phyloP scores from a whole-genome alignment of 1,140 invertebrate genomes.

The Caerostris darwini region DNA sequence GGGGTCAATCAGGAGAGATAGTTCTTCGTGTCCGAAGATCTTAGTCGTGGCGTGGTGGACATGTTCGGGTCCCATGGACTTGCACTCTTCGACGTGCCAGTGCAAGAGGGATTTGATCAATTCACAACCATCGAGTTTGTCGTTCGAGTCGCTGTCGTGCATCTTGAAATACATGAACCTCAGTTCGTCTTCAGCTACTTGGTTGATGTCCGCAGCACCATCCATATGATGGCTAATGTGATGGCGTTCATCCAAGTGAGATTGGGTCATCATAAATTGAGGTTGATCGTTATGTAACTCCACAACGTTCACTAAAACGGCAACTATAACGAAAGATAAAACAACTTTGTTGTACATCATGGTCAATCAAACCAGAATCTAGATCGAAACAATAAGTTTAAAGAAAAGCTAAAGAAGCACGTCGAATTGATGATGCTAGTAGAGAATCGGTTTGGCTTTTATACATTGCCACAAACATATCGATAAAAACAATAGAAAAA shows the following conservation, averaged over 20 bases:
- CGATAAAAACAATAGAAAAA: too few species aligned
- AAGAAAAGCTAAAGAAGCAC: too few species aligned
- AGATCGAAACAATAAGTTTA: too few species aligned
- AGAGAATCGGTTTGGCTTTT: too few species aligned
- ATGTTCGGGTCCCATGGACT: constrained; percentile 60
- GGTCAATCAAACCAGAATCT: too few species aligned
- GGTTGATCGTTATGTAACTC: neutral
- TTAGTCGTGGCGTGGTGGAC: constrained; percentile 84
- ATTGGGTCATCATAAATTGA: neutral
- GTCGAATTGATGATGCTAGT: too few species aligned
- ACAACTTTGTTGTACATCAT: too few species aligned
- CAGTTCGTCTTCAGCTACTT: constrained; percentile 95
- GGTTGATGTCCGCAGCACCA: constrained; percentile 87
- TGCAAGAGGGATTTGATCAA: constrained; percentile 89
- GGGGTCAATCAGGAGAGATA: constrained; percentile 94
- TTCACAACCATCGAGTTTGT: constrained; percentile 96
- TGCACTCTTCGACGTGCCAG: constrained; percentile 80
- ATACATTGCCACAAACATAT: too few species aligned
- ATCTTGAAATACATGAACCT: constrained; percentile 99
- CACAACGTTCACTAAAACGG: too few species aligned
- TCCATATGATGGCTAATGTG: constrained; percentile 78
- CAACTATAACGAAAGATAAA: too few species aligned
- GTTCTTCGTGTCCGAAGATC: constrained; percentile 94
- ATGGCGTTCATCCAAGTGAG: neutral
- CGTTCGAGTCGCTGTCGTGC: constrained; percentile 97